A percentile compares a stretch with the other conserved stretches of the same genome.
Conservation (phyloP, 2,888 invertebrate species). For the Noctua pronuba region DNA sequence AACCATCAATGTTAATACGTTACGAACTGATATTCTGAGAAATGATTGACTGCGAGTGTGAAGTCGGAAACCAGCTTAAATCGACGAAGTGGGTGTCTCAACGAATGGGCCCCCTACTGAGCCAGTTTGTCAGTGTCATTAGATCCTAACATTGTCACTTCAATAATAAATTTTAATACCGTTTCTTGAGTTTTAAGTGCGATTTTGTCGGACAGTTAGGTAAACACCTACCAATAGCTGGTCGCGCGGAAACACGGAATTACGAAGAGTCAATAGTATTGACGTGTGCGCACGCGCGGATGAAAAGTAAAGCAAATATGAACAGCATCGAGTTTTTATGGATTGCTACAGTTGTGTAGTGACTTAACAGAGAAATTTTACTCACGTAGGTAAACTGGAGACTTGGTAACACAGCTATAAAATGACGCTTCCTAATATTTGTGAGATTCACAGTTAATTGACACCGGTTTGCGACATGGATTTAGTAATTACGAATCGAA, state of each 20-base stretch:
- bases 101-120: conserved; percentile 73
- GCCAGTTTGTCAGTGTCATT: conserved; percentile 80
- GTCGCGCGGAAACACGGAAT: conserved; percentile 77
- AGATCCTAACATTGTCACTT: conserved; percentile 67
- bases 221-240: conserved; percentile 80
- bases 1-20: conserved; percentile 71
- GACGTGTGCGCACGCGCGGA: conserved; percentile 65
- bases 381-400: conserved; percentile 50
- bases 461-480: conserved; percentile 31
- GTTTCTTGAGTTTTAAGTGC: conserved; percentile 80
- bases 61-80: conserved; percentile 53
- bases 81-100: conserved; percentile 65
- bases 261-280: conserved; percentile 72
- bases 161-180: conserved; percentile 76
- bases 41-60: conserved; percentile 75
- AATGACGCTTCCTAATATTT: conserved; percentile 56
- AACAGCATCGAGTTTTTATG: conserved; percentile 55
- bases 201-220: conserved; percentile 81
- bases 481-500: conserved; percentile 18
- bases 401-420: conserved; percentile 50
- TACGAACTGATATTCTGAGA: conserved; percentile 72
- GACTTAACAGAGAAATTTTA: conserved; percentile 60
- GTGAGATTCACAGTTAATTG: conserved; percentile 54
- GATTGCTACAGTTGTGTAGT: conserved; percentile 65
- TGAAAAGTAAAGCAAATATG: conserved; percentile 60